Base-by-base conservation (phyloP, 2,888 invertebrate species). In the Cataglyphis altisquamis region DNA sequence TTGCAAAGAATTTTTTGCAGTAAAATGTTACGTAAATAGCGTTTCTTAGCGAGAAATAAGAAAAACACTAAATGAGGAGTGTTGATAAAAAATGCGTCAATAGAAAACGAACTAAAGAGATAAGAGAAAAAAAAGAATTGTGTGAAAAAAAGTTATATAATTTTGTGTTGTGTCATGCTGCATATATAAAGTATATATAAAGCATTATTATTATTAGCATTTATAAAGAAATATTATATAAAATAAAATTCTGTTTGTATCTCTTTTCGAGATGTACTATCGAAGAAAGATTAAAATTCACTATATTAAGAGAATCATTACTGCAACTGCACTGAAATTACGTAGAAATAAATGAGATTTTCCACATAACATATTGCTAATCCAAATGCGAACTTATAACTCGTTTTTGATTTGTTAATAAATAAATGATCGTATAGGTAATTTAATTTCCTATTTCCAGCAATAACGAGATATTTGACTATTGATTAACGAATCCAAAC, bases 381-480 rank as follows among this genome's bases (percentile, higher is more conserved):
- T 67, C 41, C 15, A 41, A 60, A 72, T 45, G 60, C 60, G 60
- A 21, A 60, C 12, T 78, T 70, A 57, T 60, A 72, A 70, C 68
- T 8, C 12, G 36, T 48, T 78, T 78, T 68, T 32, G 68, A 78
- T 68, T 78, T 36, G 60, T 60, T 78, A 72, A 78, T 72, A 70
- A 41, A 78, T 77, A 57, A 55, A 66, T 25, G 39, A 55, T 55
- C 55, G 55, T 45, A 32, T 45, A 68, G 68, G 52, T 66, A 70
- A 80, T 80, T 72, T 72, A 60, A 80, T 72, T 70, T 39, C 15
- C 29, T 18, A 60, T 70, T 72, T 21, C 29, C 60, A 45, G 32
- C 60, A 60, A 48, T 72, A 80, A 80, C 25, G 72, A 72, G 72
- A 45, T 78, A 78, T 78, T 60, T 60, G 45, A 60, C 45, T 60